Evolutionary conservation across 2,113 vertebrate species (phyloP), one percentile per base, ranked within the genome.

Genomic region (Felis catus): DNA sequence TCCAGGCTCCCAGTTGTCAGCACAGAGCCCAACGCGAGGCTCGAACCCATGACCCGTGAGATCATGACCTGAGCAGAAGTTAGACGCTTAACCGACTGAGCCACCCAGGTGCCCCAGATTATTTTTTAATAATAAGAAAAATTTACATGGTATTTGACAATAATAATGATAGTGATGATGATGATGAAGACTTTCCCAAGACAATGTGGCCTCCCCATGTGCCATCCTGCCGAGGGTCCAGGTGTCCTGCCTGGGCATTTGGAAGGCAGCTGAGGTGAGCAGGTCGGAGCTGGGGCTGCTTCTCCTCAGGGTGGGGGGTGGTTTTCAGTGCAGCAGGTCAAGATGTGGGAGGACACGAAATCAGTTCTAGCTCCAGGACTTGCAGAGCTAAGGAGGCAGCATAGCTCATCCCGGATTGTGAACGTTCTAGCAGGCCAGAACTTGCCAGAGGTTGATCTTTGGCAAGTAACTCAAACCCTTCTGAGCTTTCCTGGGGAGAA

Each of bases 331-430:
- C 0, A 55, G 76, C 16, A 55, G 48, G n/a, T 1, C 19, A 5
- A 23, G 18, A n/a, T 33, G 51, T 25, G 1, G 16, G 2, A 0
- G 12, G 25, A 2, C n/a, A 58, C 31, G 39, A 53, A 27, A 18
- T 4, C 6, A 23, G 31, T 55, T 16, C 39, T 58, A 21, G 23
- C 53, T 8, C 21, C 23, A 2, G 10, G 27, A 18, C 33, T 27
- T 45, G 58, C 1, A 0, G 33, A 39, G 33, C 21, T n/a, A 4
- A 4, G 14, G 45, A 65, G 7, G 48, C 29, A 1, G 10, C 2
- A 21, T 0, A 2, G 0, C 51, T 36, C 31, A 2, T 76, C 51
- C n/a, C 39, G 33, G 33, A 41, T 53, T 68, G 81, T 71, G 29
- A 68, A 61, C 58, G 3, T 61, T 61, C 58, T 8, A 23, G 58